Conservation (phyloP, 1,140 invertebrate genomes). For the Diorhabda carinulata region DNA sequence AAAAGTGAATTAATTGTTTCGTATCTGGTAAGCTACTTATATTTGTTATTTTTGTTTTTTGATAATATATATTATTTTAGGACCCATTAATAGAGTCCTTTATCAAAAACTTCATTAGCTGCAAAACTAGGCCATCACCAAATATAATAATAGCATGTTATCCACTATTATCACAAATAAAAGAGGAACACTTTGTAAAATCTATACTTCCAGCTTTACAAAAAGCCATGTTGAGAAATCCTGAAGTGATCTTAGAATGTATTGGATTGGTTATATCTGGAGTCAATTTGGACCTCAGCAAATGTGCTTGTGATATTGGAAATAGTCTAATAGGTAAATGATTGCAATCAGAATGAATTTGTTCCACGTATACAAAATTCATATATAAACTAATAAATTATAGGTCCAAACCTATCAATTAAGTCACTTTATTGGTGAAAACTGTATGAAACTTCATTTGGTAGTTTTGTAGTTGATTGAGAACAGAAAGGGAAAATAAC, state of each 20-base stretch:
- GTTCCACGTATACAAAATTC: too few species aligned
- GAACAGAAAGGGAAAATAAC: too few species aligned
- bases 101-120: constrained; percentile 76
- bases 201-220: constrained; percentile 78
- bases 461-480: too few species aligned
- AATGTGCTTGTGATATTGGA: constrained; percentile 73
- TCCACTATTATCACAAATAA: constrained; percentile 62
- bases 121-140: constrained; percentile 69
- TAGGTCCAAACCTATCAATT: too few species aligned
- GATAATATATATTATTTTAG: constrained; percentile 48
- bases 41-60: not conserved
- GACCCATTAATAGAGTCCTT: constrained; percentile 67
- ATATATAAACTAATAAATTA: too few species aligned
- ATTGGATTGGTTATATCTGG: constrained; percentile 70
- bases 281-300: constrained; percentile 74
- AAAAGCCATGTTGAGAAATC: constrained; percentile 89
- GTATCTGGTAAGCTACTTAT: constrained; percentile 35
- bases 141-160: constrained; percentile 63
- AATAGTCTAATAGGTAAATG: constrained; percentile 73
- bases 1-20: constrained; percentile 30
- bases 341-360: too few species aligned
- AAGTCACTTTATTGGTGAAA: too few species aligned
- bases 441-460: too few species aligned
- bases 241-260: constrained; percentile 83
- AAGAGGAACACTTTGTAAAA: constrained; percentile 71